Evolutionary conservation across 2,888 invertebrate genomes (phyloP), one percentile per base, ranked within the genome.

Genomic region (Dynastes maya): DNA sequence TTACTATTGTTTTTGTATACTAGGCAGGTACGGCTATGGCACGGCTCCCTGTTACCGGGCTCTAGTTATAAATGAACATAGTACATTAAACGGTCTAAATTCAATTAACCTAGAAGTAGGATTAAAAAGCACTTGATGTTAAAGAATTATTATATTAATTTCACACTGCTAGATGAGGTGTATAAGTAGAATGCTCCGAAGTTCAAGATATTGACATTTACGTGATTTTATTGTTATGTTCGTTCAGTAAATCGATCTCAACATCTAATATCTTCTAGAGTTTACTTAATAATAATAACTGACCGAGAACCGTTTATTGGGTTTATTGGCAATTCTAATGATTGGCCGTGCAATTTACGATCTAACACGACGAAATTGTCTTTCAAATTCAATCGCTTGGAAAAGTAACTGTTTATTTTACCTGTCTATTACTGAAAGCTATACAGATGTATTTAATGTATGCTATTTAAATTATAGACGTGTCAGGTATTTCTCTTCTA

Each of bases 331-430:
- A 27, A 51, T 51, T 22, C 27, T 51, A 68, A 51, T 68, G 68
- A 68, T 11, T 51, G 51, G 29, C 29, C 51, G 29, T 13, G 22
- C 68, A 51, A 51, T 51, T 51, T 51, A 49, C 29, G 51, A 68
- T 68, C 29, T 22, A 68, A 51, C 22, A 49, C 51, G 53, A 29
- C 29, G 27, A 63, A 63, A 63, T n/a, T 58, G 65, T 51, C 51
- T 68, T 68, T 68, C 68, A 13, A 65, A 51, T 51, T 49, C 68
- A 5, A 45, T 49, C 51, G 68, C 29, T 68, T n/a, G 68, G 68
- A 68, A 51, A 51, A 51, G 9, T 68, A 68, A 68, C 68, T 68
- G 51, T 68, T 29, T 49, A 49, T 68, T 51, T 68, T 68, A 27
- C 27, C 8, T 16, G 49, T n/a, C 51, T 51, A 51, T 51, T 27